These are phyloP conservation scores for Psittacula derbiana DNA, from an alignment of 2,797 vertebrate genomes.

Conservation along the genomic window DNA sequence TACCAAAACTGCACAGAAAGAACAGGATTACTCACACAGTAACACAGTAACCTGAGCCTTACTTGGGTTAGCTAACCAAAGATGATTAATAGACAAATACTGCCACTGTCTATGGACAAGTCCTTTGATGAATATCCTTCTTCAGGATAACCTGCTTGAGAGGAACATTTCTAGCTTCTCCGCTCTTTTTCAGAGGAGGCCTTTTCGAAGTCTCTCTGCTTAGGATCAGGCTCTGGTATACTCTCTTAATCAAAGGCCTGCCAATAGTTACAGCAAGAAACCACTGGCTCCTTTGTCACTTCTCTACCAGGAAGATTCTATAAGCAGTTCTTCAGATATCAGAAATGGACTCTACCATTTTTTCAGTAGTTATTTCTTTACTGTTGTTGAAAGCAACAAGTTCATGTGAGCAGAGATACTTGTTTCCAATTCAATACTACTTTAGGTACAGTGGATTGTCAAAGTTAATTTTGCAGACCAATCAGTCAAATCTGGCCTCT, in stretches of 20 bases:
- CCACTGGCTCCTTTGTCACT: background rate
- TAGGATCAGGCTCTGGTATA: background rate
- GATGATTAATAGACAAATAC: background rate
- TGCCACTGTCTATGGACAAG: background rate
- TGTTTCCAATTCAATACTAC: background rate
- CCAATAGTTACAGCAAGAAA: background rate
- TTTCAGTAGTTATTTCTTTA: background rate
- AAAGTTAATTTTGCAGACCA: background rate
- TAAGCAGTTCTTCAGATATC: background rate
- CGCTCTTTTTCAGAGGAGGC: background rate
- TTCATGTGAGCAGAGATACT: background rate
- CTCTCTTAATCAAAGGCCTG: background rate
- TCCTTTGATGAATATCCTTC: background rate
- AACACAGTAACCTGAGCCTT: background rate
- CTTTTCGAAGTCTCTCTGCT: background rate
- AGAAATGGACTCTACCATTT: accelerated
- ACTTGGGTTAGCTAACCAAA: background rate
- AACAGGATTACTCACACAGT: background rate
- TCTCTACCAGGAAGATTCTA: background rate
- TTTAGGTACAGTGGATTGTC: background rate
- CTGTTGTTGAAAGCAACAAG: background rate
- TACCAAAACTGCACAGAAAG: background rate
- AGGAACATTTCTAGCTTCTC: background rate
- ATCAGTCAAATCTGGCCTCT: background rate
- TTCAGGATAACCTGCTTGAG: background rate